phyloP scores from a whole-genome alignment of 2,888 invertebrate genomes.

The Amphipoea lucens region DNA sequence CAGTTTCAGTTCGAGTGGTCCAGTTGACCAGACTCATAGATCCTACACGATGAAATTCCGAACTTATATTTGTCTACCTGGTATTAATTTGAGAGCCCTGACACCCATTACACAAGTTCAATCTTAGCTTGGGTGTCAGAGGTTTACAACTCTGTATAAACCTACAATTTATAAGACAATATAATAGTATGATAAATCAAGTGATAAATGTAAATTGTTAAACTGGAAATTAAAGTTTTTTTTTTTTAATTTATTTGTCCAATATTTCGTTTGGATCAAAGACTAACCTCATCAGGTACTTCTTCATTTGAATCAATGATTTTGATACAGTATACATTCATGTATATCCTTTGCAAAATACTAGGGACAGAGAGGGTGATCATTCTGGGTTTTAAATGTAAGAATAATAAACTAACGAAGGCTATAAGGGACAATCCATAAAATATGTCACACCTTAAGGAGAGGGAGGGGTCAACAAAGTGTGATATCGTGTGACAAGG shows the following conservation, averaged over 20 bases:
- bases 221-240: too few species aligned
- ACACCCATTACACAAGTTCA: too few species aligned
- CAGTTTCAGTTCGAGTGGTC: too few species aligned
- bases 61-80: too few species aligned
- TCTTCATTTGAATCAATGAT: neutral
- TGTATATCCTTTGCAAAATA: neutral
- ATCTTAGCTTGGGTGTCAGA: too few species aligned
- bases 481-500: neutral
- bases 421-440: neutral
- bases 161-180: too few species aligned
- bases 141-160: too few species aligned
- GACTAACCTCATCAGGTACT: neutral
- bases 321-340: neutral
- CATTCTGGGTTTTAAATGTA: neutral
- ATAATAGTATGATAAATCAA: too few species aligned
- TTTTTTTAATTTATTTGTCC: neutral
- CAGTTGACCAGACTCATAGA: too few species aligned
- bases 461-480: neutral
- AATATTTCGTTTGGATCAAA: conserved; percentile 28
- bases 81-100: too few species aligned
- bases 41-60: too few species aligned
- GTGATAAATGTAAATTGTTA: too few species aligned
- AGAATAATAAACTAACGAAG: neutral
- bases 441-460: neutral
- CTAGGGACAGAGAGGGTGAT: neutral